Evolutionary conservation across 2,888 invertebrate species (phyloP).

Genomic region (Pammene fasciana): DNA sequence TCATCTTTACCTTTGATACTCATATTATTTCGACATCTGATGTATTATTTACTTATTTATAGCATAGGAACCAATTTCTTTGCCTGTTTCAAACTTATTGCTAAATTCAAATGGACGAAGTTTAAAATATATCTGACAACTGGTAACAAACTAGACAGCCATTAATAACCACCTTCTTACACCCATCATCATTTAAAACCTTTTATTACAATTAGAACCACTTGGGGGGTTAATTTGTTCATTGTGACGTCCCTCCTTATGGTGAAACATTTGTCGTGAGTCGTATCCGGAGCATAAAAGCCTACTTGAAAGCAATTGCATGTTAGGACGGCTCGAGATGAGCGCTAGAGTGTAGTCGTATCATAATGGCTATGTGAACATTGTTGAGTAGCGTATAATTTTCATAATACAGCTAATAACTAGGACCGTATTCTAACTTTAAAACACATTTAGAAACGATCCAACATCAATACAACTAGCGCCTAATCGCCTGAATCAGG

Average conservation of each 20-base stretch:
- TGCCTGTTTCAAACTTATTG: background rate
- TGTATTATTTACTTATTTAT: no score
- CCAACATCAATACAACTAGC: no score
- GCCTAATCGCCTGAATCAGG: no score
- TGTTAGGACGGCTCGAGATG: slow-evolving; percentile 47
- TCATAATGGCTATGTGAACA: slow-evolving; percentile 37
- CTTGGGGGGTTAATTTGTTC: slow-evolving; percentile 41
- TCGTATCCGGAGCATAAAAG: slow-evolving; percentile 49
- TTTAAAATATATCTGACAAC: background rate
- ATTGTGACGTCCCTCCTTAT: slow-evolving; percentile 41
- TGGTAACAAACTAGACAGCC: background rate
- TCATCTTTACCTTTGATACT: no score
- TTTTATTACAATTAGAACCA: slow-evolving; percentile 40
- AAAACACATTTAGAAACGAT: no score
- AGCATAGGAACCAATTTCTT: no score
- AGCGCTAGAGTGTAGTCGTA: slow-evolving; percentile 36
- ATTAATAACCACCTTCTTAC: background rate
- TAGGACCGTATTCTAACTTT: no score
- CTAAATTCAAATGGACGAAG: background rate
- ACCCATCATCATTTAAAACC: slow-evolving; percentile 38
- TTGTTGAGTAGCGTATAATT: slow-evolving; percentile 36
- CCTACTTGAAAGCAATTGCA: slow-evolving; percentile 56
- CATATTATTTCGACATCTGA: no score
- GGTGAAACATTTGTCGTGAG: slow-evolving; percentile 47
- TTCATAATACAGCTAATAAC: slow-evolving; percentile 27